Evolutionary conservation across 2,797 vertebrate species (phyloP).

Genomic region (Botia kubotai): DNA sequence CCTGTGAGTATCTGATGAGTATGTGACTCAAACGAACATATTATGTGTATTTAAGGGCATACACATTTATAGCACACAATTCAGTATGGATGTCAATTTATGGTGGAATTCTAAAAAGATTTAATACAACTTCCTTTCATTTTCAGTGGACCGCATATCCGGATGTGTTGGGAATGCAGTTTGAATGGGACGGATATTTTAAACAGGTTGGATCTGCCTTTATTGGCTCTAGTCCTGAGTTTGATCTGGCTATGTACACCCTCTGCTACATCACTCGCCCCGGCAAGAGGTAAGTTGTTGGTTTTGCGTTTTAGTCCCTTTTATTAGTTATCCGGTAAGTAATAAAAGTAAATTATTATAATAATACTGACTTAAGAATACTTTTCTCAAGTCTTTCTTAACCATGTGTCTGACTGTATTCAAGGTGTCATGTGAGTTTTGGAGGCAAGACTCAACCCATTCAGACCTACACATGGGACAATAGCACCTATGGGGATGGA

Average conservation of each 20-base stretch:
- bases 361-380: too few relatives aligned
- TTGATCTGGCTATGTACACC: conserved; percentile 90
- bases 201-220: conserved; percentile 91
- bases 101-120: too few relatives aligned
- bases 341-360: too few relatives aligned
- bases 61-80: neutral
- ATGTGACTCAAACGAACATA: neutral
- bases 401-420: neutral
- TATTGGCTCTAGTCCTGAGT: conserved; percentile 94
- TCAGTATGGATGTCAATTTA: neutral
- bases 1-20: conserved; percentile 84
- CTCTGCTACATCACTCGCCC: conserved; percentile 91
- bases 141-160: conserved; percentile 87
- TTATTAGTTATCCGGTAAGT: too few relatives aligned
- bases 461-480: conserved; percentile 92
- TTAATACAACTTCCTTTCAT: neutral
- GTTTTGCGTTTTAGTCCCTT: neutral
- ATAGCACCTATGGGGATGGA: conserved; percentile 81
- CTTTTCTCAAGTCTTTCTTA: neutral
- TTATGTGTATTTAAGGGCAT: neutral
- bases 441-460: conserved; percentile 82
- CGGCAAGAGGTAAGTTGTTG: conserved; percentile 82
- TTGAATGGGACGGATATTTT: conserved; percentile 89
- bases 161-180: conserved; percentile 91
- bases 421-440: conserved; percentile 87